phyloP scores from a whole-genome alignment of 2,113 vertebrate species.

The cattle (Bos taurus) region ARS-UCD2.0 NC_037344.1:35584001-35584500 shows the following conservation, averaged over 20 bases:
- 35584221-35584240: neutral
- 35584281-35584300: neutral
- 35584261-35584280: neutral
- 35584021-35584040: neutral
- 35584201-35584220: neutral
- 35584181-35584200: neutral
- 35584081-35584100: neutral
- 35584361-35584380: neutral
- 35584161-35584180: neutral
- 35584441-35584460: neutral
- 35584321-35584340: neutral
- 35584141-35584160: neutral
- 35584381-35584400: neutral
- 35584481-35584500: neutral
- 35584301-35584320: neutral
- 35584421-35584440: neutral
- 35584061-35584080: neutral
- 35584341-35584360: neutral
- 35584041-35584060: neutral
- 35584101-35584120: neutral
- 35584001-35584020: neutral
- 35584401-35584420: neutral
- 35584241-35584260: neutral
- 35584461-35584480: neutral
- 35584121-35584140: too few species aligned